Base-by-base conservation (phyloP, 2,113 vertebrate species). In the Chitala chitala region DNA sequence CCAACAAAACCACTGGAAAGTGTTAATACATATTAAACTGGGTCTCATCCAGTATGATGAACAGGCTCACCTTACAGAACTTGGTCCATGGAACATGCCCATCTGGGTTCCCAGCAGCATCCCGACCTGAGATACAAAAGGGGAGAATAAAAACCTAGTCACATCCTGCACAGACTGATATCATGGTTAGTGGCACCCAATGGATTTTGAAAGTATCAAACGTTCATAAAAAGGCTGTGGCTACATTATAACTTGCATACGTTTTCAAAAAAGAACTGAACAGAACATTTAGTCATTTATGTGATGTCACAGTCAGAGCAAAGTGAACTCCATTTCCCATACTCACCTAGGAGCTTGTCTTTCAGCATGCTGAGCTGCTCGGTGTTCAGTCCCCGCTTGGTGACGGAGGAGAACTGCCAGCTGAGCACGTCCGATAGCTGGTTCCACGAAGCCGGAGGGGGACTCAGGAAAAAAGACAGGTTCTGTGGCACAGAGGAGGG, bases 61-160 rank as follows among this genome's bases (percentile, higher is more conserved):
- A 51, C 20, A 51, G 33, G 15, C 68, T 51, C 82, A 98, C 97
- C 94, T 98, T 99, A 86, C 97, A 98, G 84, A 98, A 99, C 81
- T 91, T 93, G 4, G 87, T 92, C 97, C 97, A 99, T 1, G 93
- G 94, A 81, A 99, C 95, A 0, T 88, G 90, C 66, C 94, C 94
- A 0, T 98, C 94, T 0, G 89, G 90, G 81, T 89, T 82, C 73
- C 85, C 80, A 76, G 88, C 78, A 66, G 87, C 90, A 1, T 82
- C 92, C 36, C 86, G 74, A 69, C 94, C 97, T 99, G 76, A 31
- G 65, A 26, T 72, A 36, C 22, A 20, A 77, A 71, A 82, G 29
- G 46, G 44, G 20, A 17, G 5, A 17, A 36, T 33, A n/a, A n/a
- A n/a, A n/a, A n/a, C n/a, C n/a, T n/a, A n/a, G n/a, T n/a, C n/a